A percentile compares a stretch with the other conserved stretches of the same genome.
These are phyloP conservation scores for Platygyra sinensis DNA, from an alignment of 64 coral and sea anemone species.

Conservation along the genomic window DNA sequence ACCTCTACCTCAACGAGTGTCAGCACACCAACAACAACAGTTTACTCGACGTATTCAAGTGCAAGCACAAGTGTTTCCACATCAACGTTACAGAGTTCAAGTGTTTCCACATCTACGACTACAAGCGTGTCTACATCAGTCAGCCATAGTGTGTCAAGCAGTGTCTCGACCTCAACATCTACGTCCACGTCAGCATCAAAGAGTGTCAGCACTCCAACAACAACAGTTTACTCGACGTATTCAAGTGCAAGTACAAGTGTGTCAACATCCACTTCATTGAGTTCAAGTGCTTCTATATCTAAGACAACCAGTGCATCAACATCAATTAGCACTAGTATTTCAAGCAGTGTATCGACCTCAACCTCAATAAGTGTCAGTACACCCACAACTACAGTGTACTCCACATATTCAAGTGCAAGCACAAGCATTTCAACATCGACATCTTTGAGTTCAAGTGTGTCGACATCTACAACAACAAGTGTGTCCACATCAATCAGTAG, in stretches of 20 bases:
- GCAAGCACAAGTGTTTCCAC: slow-evolving; percentile 9
- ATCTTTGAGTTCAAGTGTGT: slow-evolving; percentile 20
- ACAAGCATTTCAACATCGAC: background rate
- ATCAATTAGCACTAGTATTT: background rate
- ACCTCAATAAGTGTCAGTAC: background rate
- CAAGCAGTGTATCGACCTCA: background rate
- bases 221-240: background rate
- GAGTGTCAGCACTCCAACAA: background rate
- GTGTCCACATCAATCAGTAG: background rate
- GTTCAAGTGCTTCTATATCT: background rate
- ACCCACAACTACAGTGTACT: background rate
- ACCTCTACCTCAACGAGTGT: slow-evolving; percentile 23
- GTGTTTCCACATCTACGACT: slow-evolving; percentile 22
- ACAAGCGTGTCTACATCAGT: slow-evolving; percentile 34
- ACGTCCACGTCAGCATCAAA: background rate
- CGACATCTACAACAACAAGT: background rate
- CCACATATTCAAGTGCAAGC: background rate
- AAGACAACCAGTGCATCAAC: background rate
- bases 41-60: background rate
- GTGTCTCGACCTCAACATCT: background rate
- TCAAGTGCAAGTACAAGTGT: background rate
- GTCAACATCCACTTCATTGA: background rate
- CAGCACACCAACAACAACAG: slow-evolving; percentile 39
- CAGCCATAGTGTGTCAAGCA: slow-evolving; percentile 1
- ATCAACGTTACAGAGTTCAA: background rate